Base-by-base conservation (phyloP, 2,888 invertebrate genomes). In the Leptopilina myrica region DNA sequence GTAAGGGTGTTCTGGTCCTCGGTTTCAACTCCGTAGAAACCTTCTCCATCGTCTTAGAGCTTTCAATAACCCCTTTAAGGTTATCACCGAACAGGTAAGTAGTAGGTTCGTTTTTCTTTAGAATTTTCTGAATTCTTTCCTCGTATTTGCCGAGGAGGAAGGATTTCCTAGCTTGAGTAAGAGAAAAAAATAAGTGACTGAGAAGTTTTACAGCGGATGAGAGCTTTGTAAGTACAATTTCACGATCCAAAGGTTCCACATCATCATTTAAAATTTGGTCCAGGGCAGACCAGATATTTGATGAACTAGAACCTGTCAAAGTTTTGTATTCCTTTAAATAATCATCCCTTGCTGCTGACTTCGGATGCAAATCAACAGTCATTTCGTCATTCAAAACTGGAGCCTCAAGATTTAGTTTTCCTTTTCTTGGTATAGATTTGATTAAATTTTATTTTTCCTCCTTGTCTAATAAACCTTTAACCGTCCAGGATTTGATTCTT, bases 51-150 rank as follows among this genome's bases (percentile, higher is more conserved):
- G 43, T n/a, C 8, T 43, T 66, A 5, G 43, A 66, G 0, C 40
- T 66, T 14, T 43, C 66, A 33, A 66, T 43, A 2, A 43, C n/a
- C 8, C 6, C 40, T n/a, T 66, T 66, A 8, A 66, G n/a, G n/a
- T 66, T 66, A 5, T 66, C 66, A n/a, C 66, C n/a, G 8, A 66
- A 43, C 0, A 64, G 40, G n/a, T 14, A 43, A n/a, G 66, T 66
- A 9, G 66, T 66, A 33, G 66, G 43, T 15, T 66, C 40, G 6
- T 43, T 14, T n/a, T 33, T n/a, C 8, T 43, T 43, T 43, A 14
- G 5, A 43, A 59, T 33, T 64, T 64, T 64, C 33, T 20, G 20
- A 20, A 20, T 20, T 20, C 20, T 20, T 0, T 20, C 20, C 20
- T 20, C 20, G 20, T 20, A 20, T 20, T 20, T 1, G 1, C 20